Conservation (phyloP, 2,113 vertebrate species). For the Nerophis lumbriciformis region DNA sequence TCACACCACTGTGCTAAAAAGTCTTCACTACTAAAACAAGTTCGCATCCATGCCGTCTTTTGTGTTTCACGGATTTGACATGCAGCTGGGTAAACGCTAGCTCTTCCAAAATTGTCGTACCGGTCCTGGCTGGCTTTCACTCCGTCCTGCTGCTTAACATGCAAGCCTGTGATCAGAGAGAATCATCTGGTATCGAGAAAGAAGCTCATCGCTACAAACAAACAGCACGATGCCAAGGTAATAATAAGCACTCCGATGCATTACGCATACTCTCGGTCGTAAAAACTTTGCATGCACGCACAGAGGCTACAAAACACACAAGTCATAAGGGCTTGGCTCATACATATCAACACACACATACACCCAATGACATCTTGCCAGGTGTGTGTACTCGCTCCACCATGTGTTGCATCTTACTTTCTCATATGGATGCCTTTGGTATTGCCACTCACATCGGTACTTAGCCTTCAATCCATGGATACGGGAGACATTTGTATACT, state of each 20-base stretch:
- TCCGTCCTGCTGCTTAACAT: slow-evolving; percentile 21
- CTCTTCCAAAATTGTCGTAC: slow-evolving; percentile 6
- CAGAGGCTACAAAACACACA: slow-evolving; percentile 24
- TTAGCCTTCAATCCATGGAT: slow-evolving; percentile 28
- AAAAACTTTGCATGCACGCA: slow-evolving; percentile 33
- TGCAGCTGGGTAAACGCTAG: slow-evolving; percentile 3
- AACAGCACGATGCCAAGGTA: slow-evolving; percentile 24
- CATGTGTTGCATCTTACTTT: slow-evolving; percentile 23
- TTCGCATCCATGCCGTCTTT: not conserved
- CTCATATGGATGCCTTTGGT: slow-evolving; percentile 16
- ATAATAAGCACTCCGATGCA: slow-evolving; percentile 37
- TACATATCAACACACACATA: slow-evolving; percentile 28
- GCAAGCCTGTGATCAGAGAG: slow-evolving; percentile 23
- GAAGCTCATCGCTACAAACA: slow-evolving; percentile 21
- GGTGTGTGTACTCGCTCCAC: slow-evolving; percentile 31
- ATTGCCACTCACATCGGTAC: slow-evolving; percentile 18
- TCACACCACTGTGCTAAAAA: no score
- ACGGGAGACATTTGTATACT: slow-evolving; percentile 44
- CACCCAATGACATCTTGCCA: slow-evolving; percentile 42
- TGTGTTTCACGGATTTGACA: not conserved
- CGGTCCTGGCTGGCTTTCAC: not conserved
- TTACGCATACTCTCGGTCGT: slow-evolving; percentile 46
- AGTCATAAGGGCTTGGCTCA: slow-evolving; percentile 45
- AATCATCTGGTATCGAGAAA: slow-evolving; percentile 23
- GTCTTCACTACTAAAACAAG: not conserved